Base-by-base conservation (phyloP, 2,888 invertebrate species). In the Cataglyphis livida region DNA sequence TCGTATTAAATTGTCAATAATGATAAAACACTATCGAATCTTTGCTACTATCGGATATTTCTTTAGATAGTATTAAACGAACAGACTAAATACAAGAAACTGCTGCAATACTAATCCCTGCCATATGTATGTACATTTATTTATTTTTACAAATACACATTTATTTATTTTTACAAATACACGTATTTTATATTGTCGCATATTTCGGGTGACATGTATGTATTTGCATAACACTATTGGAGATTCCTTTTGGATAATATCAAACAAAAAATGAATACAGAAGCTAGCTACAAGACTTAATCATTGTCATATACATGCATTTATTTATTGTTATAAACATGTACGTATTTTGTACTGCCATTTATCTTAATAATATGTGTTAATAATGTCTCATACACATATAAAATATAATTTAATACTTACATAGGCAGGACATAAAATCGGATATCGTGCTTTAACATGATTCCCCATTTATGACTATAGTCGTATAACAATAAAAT, bases 161-260 rank as follows among this genome's bases (percentile, higher is more conserved):
- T 86, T 89, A 89, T 89, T 89, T 89, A 89, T 89, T 89, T 89
- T 83, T 73, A 78, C 25, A 61, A 57, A 64, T 82, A 81, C 9
- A 78, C 15, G 35, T 84, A 87, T 84, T 84, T 86, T 86, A 57
- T 89, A 87, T 75, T 68, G 65, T 44, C 79, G 65, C 57, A 78
- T 44, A 82, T 54, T 62, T 81, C 18, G 18, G 10, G 74, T 51
- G 61, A 41, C 61, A 61, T 82, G 15, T 25, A 21, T 65, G 32
- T 57, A 25, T 73, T 48, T 35, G 21, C 10, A 28, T 9, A 9
- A 21, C 21, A 9, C 38, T 70, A 38, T 54, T 9, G 25, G 9
- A 54, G 51, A 12, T n/a, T 76, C 12, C n/a, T 71, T 70, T 41
- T 41, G 15, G 15, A n/a, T n/a, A 44, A 25, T 32, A 74, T 54